Conservation (phyloP, 2,888 invertebrate species). For the Xylota sylvarum region DNA sequence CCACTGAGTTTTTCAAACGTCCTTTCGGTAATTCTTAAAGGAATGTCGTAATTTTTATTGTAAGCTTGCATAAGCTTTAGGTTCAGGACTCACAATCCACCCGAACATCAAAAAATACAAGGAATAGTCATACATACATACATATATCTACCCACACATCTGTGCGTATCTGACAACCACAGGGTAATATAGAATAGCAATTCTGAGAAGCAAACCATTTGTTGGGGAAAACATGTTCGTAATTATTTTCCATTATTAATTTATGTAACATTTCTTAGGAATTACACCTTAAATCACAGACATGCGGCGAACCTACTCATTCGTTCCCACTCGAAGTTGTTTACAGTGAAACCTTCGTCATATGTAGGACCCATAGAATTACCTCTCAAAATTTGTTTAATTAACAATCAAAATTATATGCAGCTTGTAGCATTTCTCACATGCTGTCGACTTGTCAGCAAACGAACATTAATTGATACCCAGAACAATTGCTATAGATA, state of each 20-base stretch:
- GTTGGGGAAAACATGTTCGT: background rate
- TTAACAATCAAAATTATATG: constrained; percentile 13
- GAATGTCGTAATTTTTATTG: too few species aligned
- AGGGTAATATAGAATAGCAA: background rate
- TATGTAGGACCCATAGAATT: constrained; percentile 32
- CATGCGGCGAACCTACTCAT: background rate
- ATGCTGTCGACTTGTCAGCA: constrained; percentile 44
- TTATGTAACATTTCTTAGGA: constrained; percentile 5
- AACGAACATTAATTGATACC: constrained; percentile 24
- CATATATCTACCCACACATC: too few species aligned
- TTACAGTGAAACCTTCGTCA: constrained; percentile 24
- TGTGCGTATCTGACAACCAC: background rate
- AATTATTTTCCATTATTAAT: constrained; percentile 5
- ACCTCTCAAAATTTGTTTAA: constrained; percentile 28
- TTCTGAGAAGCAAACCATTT: constrained; percentile 20
- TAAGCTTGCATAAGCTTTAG: too few species aligned
- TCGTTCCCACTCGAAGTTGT: constrained; percentile 30
- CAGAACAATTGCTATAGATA: constrained; percentile 16
- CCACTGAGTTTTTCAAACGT: background rate
- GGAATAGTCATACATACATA: too few species aligned
- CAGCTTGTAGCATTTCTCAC: constrained; percentile 34
- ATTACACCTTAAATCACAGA: constrained; percentile 1
- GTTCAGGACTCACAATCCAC: too few species aligned
- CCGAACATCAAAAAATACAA: too few species aligned
- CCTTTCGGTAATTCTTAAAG: too few species aligned